Base-by-base conservation (phyloP, 2,888 invertebrate species). In the Bimastos eiseni region DNA sequence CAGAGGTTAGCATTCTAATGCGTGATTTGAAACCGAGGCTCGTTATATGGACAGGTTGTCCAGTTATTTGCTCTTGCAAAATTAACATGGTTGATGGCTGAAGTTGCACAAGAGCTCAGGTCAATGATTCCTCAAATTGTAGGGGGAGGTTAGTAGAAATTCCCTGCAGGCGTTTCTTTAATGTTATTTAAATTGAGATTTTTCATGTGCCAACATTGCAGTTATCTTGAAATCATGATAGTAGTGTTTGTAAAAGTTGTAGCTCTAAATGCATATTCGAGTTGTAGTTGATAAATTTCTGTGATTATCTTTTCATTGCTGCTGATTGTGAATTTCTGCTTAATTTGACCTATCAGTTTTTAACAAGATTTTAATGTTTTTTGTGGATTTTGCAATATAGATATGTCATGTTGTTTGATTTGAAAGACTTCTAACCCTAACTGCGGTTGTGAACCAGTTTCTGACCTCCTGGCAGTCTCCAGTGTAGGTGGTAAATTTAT, bases 321-420 rank as follows among this genome's bases (percentile, higher is more conserved):
- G 70, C 70, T 70, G 70, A 70, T 49, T n/a, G 70, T 70, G 70
- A n/a, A 70, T n/a, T 70, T 70, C 70, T 70, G 70, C 70, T 70
- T n/a, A 70, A 70, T 70, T 70, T 70, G 30, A 70, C n/a, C 11
- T n/a, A n/a, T 8, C 30, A 8, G 1, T 70, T n/a, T 70, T 70
- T 30, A 8, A 70, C 24, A 24, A n/a, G n/a, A 70, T n/a, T 11
- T n/a, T n/a, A 49, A 1, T 2, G 1, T 70, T 70, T 8, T n/a
- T 70, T 70, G 17, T 8, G n/a, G 30, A n/a, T 70, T 70, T 70
- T 70, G 70, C 70, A 70, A 70, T 70, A 70, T 11, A 17, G 30
- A 70, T 30, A n/a, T 70, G 30, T 11, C 17, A n/a, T n/a, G 13
- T 70, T 8, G 49, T 70, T n/a, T 30, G n/a, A n/a, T n/a, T 70